phyloP scores from a whole-genome alignment of 2,888 invertebrate genomes.

The Pyrrhia umbra region DNA sequence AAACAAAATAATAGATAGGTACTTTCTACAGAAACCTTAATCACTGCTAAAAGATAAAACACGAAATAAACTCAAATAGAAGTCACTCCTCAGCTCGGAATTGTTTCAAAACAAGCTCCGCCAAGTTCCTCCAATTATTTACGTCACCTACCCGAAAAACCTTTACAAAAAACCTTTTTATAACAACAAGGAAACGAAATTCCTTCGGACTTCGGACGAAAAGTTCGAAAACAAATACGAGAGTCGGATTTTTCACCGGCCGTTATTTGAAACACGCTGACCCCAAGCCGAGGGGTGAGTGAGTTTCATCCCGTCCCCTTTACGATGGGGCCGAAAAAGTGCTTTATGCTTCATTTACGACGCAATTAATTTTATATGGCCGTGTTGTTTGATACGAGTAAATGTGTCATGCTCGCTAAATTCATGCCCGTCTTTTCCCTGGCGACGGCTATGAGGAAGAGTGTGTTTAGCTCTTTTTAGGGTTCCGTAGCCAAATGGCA shows the following conservation, averaged over 20 bases:
- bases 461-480: background rate
- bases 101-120: conserved; percentile 5
- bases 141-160: conserved; percentile 6
- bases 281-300: conserved; percentile 15
- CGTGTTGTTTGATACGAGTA: background rate
- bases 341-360: conserved; percentile 11
- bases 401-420: background rate
- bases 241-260: conserved; percentile 15
- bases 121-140: conserved; percentile 29
- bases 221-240: conserved; percentile 44
- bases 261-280: conserved; percentile 30
- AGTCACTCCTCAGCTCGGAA: conserved; percentile 9
- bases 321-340: conserved; percentile 1
- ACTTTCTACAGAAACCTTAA: background rate
- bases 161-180: conserved; percentile 21
- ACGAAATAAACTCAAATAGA: background rate
- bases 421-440: background rate
- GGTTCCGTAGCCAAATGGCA: no score
- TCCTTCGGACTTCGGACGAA: conserved; percentile 1
- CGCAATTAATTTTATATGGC: background rate
- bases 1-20: no score
- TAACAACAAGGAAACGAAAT: conserved; percentile 19
- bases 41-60: background rate
- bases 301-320: conserved; percentile 9
- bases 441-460: background rate